Evolutionary conservation across 2,888 invertebrate species (phyloP), one percentile per base, ranked within the genome.

Genomic region (Quadroppia sp.): DNA sequence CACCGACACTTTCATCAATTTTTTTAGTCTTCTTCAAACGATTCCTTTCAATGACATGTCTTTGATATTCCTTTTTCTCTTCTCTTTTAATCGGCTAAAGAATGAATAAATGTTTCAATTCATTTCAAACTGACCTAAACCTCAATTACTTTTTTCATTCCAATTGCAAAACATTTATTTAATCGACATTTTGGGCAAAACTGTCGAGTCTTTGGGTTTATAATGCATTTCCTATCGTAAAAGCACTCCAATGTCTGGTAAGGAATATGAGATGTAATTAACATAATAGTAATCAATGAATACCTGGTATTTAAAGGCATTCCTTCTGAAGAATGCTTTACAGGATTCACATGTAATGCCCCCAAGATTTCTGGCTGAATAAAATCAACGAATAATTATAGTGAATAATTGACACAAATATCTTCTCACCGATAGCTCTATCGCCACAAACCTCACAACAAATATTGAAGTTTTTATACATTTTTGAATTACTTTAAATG

Each of bases 151-250:
- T 95, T 95, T 78, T 93, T 91, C 98, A 98, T 98, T 0, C 98
- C 98, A 75, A 97, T 90, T 1, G 87, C 84, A 77, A 96, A n/a
- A n/a, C n/a, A n/a, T n/a, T n/a, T n/a, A n/a, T n/a, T n/a, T n/a
- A n/a, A n/a, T n/a, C n/a, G n/a, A 88, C 98, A 98, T 85, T 91
- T 92, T 80, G 98, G 96, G 82, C 98, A 98, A 82, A 98, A 98
- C 36, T 97, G 86, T 67, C 98, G 85, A 0, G 97, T 97, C 1
- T 96, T 88, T 0, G 91, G 87, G 36, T 94, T 94, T 71, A 98
- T 93, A 78, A 89, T 89, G 82, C 98, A 98, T 79, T 90, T 89
- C 80, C 92, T 89, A 75, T 89, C 89, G 81, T 98, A 98, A 0
- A 96, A 94, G 81, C 97, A 98, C 79, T 90, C 89, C 81, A 96